A percentile compares a stretch with the other conserved stretches of the same genome.
phyloP scores from a whole-genome alignment of 2,888 invertebrate genomes.

The Psylliodes chrysocephalus region DNA sequence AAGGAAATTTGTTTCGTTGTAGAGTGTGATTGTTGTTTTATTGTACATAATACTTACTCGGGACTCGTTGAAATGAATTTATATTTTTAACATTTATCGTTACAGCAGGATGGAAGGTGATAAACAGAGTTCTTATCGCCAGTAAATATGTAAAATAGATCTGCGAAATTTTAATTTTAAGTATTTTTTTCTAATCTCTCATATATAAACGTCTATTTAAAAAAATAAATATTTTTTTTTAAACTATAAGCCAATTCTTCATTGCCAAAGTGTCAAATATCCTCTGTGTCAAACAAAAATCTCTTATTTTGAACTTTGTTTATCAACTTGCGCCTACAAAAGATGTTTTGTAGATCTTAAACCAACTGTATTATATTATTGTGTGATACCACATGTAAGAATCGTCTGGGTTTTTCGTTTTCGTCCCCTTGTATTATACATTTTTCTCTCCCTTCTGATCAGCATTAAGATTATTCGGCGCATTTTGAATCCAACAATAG shows the following conservation, averaged over 20 bases:
- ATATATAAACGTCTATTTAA: too few relatives aligned
- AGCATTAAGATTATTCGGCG: background rate
- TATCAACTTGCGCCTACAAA: background rate
- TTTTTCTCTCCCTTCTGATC: background rate
- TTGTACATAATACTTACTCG: constrained; percentile 30
- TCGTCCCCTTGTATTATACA: constrained; percentile 29
- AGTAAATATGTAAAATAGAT: too few relatives aligned
- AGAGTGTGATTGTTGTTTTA: constrained; percentile 7
- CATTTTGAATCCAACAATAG: background rate
- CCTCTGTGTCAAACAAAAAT: too few relatives aligned
- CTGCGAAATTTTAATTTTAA: background rate
- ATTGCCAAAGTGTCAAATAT: too few relatives aligned
- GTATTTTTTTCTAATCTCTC: too few relatives aligned
- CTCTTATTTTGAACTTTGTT: constrained; percentile 14
- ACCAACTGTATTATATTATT: constrained; percentile 19
- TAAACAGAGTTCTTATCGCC: background rate
- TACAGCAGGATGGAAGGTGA: constrained; percentile 9
- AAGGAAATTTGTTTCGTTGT: constrained; percentile 29
- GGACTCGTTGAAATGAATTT: constrained; percentile 33
- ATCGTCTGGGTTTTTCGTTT: constrained; percentile 34
- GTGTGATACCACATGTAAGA: constrained; percentile 49
- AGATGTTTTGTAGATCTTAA: constrained; percentile 11
- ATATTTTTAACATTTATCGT: constrained; percentile 48
- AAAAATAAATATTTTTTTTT: too few relatives aligned
- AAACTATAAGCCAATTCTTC: too few relatives aligned